Conservation (phyloP, 2,888 invertebrate genomes). For the Dicyrtomina minuta region DNA sequence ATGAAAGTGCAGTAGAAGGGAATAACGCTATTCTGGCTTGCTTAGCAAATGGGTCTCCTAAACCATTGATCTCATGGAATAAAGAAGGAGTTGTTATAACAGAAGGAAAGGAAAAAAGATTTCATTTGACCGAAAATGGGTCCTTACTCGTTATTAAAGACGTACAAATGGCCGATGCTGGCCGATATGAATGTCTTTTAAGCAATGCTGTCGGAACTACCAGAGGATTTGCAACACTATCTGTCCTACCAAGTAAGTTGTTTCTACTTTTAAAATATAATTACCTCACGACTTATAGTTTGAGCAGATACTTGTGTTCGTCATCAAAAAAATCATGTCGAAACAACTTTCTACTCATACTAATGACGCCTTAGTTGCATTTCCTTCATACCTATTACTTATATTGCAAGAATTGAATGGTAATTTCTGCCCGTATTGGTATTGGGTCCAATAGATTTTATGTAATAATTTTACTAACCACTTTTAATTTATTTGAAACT, state of each 20-base stretch:
- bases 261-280: background rate
- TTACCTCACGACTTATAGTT: background rate
- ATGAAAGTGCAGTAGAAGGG: conserved; percentile 74
- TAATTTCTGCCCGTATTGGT: too few relatives aligned
- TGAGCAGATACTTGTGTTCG: too few relatives aligned
- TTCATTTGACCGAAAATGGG: conserved; percentile 83
- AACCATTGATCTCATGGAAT: conserved; percentile 77
- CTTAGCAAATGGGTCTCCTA: conserved; percentile 80
- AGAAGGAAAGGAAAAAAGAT: conserved; percentile 63
- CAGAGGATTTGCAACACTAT: conserved; percentile 70
- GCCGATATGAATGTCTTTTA: conserved; percentile 85
- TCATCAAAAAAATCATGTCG: too few relatives aligned
- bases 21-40: conserved; percentile 85
- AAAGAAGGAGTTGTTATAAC: conserved; percentile 79
- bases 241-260: conserved; percentile 64
- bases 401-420: too few relatives aligned
- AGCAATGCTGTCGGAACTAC: conserved; percentile 80
- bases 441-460: too few relatives aligned
- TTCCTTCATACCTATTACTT: too few relatives aligned
- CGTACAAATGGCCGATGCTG: conserved; percentile 74
- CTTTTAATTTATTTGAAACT: background rate
- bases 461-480: too few relatives aligned
- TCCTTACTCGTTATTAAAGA: conserved; percentile 85
- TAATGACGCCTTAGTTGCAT: too few relatives aligned
- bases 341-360: too few relatives aligned